These are phyloP conservation scores for Hylaea fasciaria DNA, from an alignment of 2,888 invertebrate genomes.

Conservation along the genomic window DNA sequence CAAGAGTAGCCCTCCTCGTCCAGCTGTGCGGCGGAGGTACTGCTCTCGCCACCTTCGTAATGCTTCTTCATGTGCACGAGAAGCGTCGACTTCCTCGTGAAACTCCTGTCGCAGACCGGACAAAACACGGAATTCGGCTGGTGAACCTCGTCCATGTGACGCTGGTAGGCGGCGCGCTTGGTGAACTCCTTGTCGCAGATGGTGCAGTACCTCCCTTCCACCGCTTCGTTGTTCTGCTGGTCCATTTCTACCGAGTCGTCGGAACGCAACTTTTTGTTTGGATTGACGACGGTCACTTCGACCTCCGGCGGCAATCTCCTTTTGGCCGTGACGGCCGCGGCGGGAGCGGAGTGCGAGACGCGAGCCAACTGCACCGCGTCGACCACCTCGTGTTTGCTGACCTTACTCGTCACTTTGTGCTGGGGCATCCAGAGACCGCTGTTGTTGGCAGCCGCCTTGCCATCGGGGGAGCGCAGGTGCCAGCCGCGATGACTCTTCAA, in stretches of 20 bases:
- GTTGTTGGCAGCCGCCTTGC: slow-evolving; percentile 82
- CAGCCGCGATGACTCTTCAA: slow-evolving; percentile 88
- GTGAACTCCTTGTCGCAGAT: slow-evolving; percentile 87
- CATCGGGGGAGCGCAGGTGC: slow-evolving; percentile 86
- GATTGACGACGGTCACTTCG: slow-evolving; percentile 81
- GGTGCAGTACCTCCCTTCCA: slow-evolving; percentile 83
- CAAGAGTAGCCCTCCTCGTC: slow-evolving; percentile 80
- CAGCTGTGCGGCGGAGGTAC: slow-evolving; percentile 56
- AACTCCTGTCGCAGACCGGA: slow-evolving; percentile 86
- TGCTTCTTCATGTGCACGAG: slow-evolving; percentile 87
- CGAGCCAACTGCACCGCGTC: slow-evolving; percentile 66
- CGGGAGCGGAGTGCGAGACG: slow-evolving; percentile 56
- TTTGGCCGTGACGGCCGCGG: slow-evolving; percentile 60
- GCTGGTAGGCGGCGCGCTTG: slow-evolving; percentile 85
- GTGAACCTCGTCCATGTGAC: slow-evolving; percentile 85
- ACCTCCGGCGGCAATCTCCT: slow-evolving; percentile 80
- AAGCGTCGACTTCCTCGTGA: slow-evolving; percentile 86
- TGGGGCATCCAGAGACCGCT: slow-evolving; percentile 83
- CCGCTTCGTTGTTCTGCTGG: slow-evolving; percentile 70
- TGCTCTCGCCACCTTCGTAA: slow-evolving; percentile 76
- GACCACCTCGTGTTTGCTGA: slow-evolving; percentile 79
- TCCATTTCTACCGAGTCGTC: slow-evolving; percentile 77
- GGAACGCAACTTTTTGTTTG: slow-evolving; percentile 78
- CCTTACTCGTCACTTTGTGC: slow-evolving; percentile 80
- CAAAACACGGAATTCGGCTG: slow-evolving; percentile 84